Evolutionary conservation across 2,888 invertebrate genomes (phyloP), one percentile per base, ranked within the genome.

Genomic region (Diploptera punctata): DNA sequence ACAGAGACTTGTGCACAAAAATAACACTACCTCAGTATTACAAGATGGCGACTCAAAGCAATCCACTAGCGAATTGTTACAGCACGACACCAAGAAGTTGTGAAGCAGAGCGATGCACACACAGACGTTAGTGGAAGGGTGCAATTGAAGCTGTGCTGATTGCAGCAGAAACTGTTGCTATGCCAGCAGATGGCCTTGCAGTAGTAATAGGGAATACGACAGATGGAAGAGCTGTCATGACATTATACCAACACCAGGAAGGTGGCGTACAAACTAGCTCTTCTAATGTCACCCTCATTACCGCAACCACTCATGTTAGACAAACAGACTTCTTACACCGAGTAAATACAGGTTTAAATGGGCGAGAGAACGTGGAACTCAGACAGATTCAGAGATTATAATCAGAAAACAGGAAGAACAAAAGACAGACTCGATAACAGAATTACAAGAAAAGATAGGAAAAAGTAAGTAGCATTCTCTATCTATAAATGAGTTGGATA

Each of bases 341-440:
- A 87, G 87, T 76, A 84, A 86, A 75, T 88, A 85, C 77, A 78
- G 84, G 72, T 79, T 78, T 44, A 69, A 82, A 76, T n/a, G 83
- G 84, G 71, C 87, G 88, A 78, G n/a, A n/a, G 91, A 91, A 78
- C 90, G 86, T 68, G 86, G 87, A 67, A 91, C 91, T n/a, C 91
- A 92, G 83, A 92, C 91, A 1, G 90, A 91, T 75, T 76, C 77
- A 68, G 81, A 70, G 68, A 26, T 70, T 52, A n/a, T n/a, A n/a
- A 67, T 10, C 18, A 62, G 62, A 61, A 31, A 19, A n/a, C n/a
- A 2, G 61, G 67, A 47, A 47, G 70, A 33, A 49, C 38, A 19
- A 54, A 52, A 67, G 65, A 43, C 18, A 57, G 67, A 60, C 19
- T 29, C 49, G 54, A 38, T 19, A 47, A 2, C 13, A 31, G 3